phyloP scores from a whole-genome alignment of 2,113 vertebrate species.

The Cyanoderma ruficeps region DNA sequence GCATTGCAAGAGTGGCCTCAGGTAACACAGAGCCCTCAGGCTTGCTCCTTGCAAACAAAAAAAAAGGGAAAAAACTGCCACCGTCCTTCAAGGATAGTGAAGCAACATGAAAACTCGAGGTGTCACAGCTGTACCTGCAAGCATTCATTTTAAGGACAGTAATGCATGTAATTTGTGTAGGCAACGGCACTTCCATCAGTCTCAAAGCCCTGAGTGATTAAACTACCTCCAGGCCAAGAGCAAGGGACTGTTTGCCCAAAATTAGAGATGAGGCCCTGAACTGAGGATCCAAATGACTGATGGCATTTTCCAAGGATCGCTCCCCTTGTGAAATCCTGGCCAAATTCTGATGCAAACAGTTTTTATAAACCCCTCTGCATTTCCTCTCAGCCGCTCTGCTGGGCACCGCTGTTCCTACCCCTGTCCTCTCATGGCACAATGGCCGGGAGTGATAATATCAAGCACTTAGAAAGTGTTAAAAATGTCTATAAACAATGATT shows the following conservation, averaged over 20 bases:
- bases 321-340: background rate
- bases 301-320: background rate
- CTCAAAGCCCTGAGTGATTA: background rate
- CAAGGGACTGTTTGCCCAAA: background rate
- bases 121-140: background rate
- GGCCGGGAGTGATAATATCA: background rate
- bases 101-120: rapidly evolving
- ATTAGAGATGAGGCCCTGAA: background rate
- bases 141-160: background rate
- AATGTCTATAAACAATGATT: background rate
- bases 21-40: background rate
- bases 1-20: background rate
- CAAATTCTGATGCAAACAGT: background rate
- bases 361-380: background rate
- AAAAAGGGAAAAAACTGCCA: background rate
- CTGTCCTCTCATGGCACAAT: background rate
- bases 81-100: background rate
- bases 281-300: background rate
- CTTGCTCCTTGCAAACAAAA: background rate
- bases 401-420: background rate
- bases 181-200: background rate
- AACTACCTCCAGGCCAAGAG: background rate
- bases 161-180: background rate
- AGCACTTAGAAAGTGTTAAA: background rate
- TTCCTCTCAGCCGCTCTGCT: background rate